phyloP scores from a whole-genome alignment of 2,797 vertebrate genomes.

The Chelidonichthys spinosus region DNA sequence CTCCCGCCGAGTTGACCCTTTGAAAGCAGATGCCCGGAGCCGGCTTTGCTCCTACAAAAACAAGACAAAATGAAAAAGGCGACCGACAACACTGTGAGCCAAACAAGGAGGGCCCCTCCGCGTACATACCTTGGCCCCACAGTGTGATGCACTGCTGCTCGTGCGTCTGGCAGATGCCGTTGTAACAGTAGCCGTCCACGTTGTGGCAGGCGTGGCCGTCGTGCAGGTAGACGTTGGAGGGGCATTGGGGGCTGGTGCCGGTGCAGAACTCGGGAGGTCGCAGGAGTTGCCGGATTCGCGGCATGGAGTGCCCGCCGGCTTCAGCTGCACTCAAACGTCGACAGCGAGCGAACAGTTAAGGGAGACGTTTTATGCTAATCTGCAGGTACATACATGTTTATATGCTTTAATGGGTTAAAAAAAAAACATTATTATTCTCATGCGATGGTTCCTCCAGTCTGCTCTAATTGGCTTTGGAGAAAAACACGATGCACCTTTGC shows the following conservation, averaged over 20 bases:
- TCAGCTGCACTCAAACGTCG: slow-evolving; percentile 82
- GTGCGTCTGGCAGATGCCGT: slow-evolving; percentile 97
- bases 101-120: not conserved
- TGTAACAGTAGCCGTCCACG: slow-evolving; percentile 95
- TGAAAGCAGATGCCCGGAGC: slow-evolving; percentile 83
- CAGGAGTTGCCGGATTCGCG: slow-evolving; percentile 92
- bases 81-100: slow-evolving; percentile 34
- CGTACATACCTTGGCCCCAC: slow-evolving; percentile 91
- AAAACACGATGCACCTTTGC: too few species aligned
- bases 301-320: slow-evolving; percentile 91
- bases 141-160: slow-evolving; percentile 98
- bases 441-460: too few species aligned
- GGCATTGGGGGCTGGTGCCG: slow-evolving; percentile 90
- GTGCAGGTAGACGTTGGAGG: slow-evolving; percentile 96
- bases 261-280: slow-evolving; percentile 97
- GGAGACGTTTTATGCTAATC: too few species aligned
- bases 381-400: too few species aligned
- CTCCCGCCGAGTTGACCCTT: slow-evolving; percentile 95
- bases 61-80: slow-evolving; percentile 15
- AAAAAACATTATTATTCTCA: too few species aligned
- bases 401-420: too few species aligned
- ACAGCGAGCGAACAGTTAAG: not conserved
- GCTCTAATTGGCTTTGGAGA: too few species aligned
- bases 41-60: slow-evolving; percentile 87
- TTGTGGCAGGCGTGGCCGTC: slow-evolving; percentile 93